Evolutionary conservation across 2,888 invertebrate species (phyloP).

Genomic region (Augiades crinisus): DNA sequence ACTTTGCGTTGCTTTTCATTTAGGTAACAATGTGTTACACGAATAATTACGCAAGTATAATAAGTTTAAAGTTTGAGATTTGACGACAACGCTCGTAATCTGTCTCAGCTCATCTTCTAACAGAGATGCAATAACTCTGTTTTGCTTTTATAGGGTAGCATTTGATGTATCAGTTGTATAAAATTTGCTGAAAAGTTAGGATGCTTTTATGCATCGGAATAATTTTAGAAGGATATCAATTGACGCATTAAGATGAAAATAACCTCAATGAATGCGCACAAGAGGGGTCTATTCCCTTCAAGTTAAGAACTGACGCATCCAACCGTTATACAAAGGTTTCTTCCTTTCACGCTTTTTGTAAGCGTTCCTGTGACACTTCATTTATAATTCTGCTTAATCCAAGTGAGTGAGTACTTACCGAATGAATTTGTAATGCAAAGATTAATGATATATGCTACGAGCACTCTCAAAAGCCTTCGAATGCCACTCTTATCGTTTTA

Average conservation of each 20-base stretch:
- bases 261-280: constrained; percentile 51
- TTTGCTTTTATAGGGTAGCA: too few species aligned
- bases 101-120: too few species aligned
- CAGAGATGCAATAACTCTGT: too few species aligned
- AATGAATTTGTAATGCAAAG: constrained; percentile 79
- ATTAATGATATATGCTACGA: constrained; percentile 68
- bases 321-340: constrained; percentile 56
- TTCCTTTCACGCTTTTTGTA: constrained; percentile 70
- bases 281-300: constrained; percentile 51
- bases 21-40: too few species aligned
- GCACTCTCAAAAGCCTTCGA: constrained; percentile 54
- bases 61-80: too few species aligned
- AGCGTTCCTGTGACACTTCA: constrained; percentile 71
- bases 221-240: constrained; percentile 14
- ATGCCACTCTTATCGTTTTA: constrained; percentile 56
- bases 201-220: background rate
- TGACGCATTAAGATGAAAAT: constrained; percentile 47
- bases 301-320: constrained; percentile 65
- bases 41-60: too few species aligned
- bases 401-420: constrained; percentile 76
- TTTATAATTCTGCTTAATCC: constrained; percentile 79
- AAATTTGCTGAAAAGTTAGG: too few species aligned
- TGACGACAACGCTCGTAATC: too few species aligned
- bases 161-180: too few species aligned
- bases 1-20: too few species aligned